A percentile compares a stretch with the other conserved stretches of the same genome.
Conservation (phyloP, 2,113 vertebrate species). For the Cardinalis cardinalis region DNA sequence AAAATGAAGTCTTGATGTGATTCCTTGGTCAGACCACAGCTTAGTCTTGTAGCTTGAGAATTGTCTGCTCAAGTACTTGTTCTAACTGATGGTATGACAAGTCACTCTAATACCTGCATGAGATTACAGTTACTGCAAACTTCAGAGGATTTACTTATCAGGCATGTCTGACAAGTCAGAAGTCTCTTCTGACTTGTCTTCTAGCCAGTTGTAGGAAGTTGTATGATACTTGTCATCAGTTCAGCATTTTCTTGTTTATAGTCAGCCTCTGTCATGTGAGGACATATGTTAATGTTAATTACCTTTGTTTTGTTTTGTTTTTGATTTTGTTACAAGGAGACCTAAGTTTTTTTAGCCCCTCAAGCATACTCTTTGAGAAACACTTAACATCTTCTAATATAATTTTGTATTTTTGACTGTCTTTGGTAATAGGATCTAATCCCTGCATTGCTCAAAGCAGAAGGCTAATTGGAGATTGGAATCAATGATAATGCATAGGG, state of each 20-base stretch:
- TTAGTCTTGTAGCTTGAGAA: background rate
- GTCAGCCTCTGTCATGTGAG: background rate
- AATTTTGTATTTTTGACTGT: background rate
- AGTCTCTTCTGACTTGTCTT: background rate
- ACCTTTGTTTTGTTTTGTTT: background rate
- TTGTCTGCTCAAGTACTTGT: background rate
- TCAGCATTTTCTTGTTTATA: background rate
- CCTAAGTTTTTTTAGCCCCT: background rate
- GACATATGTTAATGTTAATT: background rate
- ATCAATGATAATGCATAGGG: background rate
- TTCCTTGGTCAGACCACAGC: background rate
- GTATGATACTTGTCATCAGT: background rate
- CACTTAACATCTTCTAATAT: background rate
- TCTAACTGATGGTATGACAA: background rate
- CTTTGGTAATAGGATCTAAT: background rate
- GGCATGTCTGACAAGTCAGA: background rate
- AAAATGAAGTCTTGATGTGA: background rate
- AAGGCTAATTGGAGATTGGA: background rate
- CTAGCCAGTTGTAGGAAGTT: background rate
- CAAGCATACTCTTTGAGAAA: background rate
- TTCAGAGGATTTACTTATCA: background rate
- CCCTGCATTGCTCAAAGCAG: background rate
- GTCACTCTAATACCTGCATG: background rate
- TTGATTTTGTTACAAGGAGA: background rate
- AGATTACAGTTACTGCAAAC: fast-evolving